Percentiles rank a stretch among this genome's conserved stretches.
Evolutionary conservation across 2,888 invertebrate species (phyloP).

Genomic region (Bibio marci): DNA sequence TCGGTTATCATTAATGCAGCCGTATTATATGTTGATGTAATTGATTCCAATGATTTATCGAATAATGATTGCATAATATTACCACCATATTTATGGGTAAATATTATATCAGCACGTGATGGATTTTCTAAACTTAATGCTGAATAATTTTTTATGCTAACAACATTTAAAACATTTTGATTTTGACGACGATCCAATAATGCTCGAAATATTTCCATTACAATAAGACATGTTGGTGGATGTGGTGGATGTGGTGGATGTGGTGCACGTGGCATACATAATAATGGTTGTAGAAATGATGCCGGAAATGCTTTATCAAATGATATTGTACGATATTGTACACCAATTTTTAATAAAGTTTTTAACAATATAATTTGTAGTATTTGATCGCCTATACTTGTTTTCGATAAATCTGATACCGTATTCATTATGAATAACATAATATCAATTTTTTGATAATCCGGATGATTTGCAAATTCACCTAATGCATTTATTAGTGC

Average conservation of each 20-base stretch:
- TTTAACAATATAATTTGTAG: conserved; percentile 87
- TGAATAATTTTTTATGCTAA: conserved; percentile 30
- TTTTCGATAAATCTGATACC: conserved; percentile 46
- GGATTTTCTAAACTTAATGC: conserved; percentile 75
- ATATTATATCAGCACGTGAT: conserved; percentile 84
- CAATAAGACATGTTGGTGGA: conserved; percentile 66
- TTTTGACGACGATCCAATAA: conserved; percentile 83
- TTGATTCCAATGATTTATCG: conserved; percentile 67
- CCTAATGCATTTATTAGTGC: conserved; percentile 90
- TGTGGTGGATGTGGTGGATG: conserved; percentile 73
- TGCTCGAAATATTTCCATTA: conserved; percentile 91
- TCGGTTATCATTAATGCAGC: conserved; percentile 81
- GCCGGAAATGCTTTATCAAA: conserved; percentile 89
- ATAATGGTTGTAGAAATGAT: conserved; percentile 81
- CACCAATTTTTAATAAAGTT: conserved; percentile 88
- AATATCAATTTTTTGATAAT: conserved; percentile 97
- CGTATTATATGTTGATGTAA: conserved; percentile 59
- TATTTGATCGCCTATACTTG: conserved; percentile 52
- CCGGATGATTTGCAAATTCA: conserved; percentile 96
- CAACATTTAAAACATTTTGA: conserved; percentile 41
- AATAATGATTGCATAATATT: conserved; percentile 30
- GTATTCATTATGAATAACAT: conserved; percentile 99
- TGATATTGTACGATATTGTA: conserved; percentile 85
- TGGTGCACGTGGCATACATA: conserved; percentile 67
- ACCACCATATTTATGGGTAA: conserved; percentile 88